Evolutionary conservation across 1,140 invertebrate genomes (phyloP).

Genomic region (Adoxophyes honmai): DNA sequence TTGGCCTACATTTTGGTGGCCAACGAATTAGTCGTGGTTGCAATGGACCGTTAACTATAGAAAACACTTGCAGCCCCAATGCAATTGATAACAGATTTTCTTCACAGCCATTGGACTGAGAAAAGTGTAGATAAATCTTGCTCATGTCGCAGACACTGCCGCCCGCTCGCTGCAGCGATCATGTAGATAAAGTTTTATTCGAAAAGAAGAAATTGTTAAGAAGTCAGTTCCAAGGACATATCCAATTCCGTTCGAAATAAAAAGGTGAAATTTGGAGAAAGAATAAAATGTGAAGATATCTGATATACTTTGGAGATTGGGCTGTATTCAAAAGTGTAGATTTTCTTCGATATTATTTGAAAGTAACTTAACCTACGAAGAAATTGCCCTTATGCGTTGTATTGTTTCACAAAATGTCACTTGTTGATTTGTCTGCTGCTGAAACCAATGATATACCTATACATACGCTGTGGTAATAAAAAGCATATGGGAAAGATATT

Average conservation of each 20-base stretch:
- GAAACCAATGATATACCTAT: too few relatives aligned
- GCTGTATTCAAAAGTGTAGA: too few relatives aligned
- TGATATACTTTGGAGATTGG: not conserved
- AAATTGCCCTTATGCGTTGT: too few relatives aligned
- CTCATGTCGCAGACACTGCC: constrained; percentile 10
- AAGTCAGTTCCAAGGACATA: constrained; percentile 6
- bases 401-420: too few relatives aligned
- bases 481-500: too few relatives aligned
- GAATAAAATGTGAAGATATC: not conserved
- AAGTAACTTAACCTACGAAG: too few relatives aligned
- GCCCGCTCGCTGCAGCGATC: constrained; percentile 9
- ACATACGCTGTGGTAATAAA: too few relatives aligned
- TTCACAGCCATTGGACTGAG: constrained; percentile 23
- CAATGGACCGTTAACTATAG: constrained; percentile 58
- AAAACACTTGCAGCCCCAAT: constrained; percentile 47
- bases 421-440: too few relatives aligned
- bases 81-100: constrained; percentile 54
- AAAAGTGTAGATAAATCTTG: constrained; percentile 17
- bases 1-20: constrained; percentile 55
- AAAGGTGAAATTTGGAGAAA: not conserved
- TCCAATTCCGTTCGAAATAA: not conserved
- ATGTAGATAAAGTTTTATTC: constrained; percentile 14
- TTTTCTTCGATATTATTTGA: too few relatives aligned
- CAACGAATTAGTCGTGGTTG: constrained; percentile 57
- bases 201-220: constrained; percentile 10